These are phyloP conservation scores for Habropoda laboriosa DNA, from an alignment of 1,140 invertebrate genomes.

Conservation along the genomic window DNA sequence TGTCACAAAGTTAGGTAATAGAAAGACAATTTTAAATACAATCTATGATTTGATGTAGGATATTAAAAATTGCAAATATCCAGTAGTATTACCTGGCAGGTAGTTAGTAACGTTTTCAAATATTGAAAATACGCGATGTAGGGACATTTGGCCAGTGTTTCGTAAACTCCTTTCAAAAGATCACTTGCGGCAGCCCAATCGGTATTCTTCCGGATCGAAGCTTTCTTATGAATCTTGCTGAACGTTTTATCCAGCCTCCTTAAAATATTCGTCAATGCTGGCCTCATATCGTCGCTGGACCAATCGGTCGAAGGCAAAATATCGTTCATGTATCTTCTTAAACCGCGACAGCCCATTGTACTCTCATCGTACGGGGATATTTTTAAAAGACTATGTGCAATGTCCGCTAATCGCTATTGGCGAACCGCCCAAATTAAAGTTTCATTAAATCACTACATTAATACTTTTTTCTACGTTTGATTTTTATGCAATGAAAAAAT, in stretches of 20 bases:
- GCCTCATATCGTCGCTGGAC: slow-evolving; percentile 96
- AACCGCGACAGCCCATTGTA: slow-evolving; percentile 95
- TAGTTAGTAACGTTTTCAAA: slow-evolving; percentile 93
- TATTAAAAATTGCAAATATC: no score
- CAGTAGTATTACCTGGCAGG: slow-evolving; percentile 86
- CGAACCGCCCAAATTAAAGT: background rate
- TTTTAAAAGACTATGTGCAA: slow-evolving; percentile 97
- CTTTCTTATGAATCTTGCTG: slow-evolving; percentile 98
- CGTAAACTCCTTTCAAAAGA: slow-evolving; percentile 96
- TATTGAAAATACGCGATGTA: slow-evolving; percentile 98
- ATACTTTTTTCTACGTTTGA: no score
- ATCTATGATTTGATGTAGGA: no score
- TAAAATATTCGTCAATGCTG: slow-evolving; percentile 95
- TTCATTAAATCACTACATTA: background rate
- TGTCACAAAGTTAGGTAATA: no score
- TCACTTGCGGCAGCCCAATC: slow-evolving; percentile 98
- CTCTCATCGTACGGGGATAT: slow-evolving; percentile 98
- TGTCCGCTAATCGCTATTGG: slow-evolving; percentile 93
- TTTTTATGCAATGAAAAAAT: no score
- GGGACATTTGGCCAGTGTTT: slow-evolving; percentile 95
- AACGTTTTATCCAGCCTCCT: slow-evolving; percentile 98
- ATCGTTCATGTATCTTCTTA: slow-evolving; percentile 96
- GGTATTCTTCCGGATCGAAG: slow-evolving; percentile 92
- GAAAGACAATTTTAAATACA: no score
- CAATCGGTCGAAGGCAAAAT: slow-evolving; percentile 97